Conservation (phyloP, 2,113 vertebrate genomes). For the Chrysemys picta region DNA sequence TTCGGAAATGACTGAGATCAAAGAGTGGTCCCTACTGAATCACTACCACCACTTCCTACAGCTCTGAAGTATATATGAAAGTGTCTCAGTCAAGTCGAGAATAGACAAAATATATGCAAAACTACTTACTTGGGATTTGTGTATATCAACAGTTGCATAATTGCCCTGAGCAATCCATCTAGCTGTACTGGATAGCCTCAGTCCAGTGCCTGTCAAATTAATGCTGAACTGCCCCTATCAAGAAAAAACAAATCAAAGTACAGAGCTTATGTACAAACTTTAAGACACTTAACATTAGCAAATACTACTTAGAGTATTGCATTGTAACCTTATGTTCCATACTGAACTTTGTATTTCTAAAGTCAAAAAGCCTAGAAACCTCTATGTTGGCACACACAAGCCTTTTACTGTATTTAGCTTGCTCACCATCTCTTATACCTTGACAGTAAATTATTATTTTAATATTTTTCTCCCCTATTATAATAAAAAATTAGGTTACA, state of each 20-base stretch:
- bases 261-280: neutral
- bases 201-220: constrained; percentile 91
- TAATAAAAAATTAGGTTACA: neutral
- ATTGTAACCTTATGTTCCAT: neutral
- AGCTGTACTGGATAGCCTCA: constrained; percentile 86
- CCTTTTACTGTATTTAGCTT: neutral
- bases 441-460: neutral
- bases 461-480: neutral
- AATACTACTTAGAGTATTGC: neutral
- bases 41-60: neutral
- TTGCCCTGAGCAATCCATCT: constrained; percentile 94
- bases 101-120: neutral
- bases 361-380: neutral
- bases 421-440: neutral
- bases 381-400: neutral
- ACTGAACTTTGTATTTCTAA: neutral
- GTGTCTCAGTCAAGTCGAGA: neutral
- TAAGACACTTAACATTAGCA: neutral
- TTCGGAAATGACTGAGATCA: neutral
- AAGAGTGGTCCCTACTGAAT: neutral
- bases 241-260: neutral
- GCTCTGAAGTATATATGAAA: neutral
- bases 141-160: constrained; percentile 89
- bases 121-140: constrained; percentile 89
- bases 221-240: constrained; percentile 94